Evolutionary conservation across 2,888 invertebrate species (phyloP).

Genomic region (Odontocolon sp.): DNA sequence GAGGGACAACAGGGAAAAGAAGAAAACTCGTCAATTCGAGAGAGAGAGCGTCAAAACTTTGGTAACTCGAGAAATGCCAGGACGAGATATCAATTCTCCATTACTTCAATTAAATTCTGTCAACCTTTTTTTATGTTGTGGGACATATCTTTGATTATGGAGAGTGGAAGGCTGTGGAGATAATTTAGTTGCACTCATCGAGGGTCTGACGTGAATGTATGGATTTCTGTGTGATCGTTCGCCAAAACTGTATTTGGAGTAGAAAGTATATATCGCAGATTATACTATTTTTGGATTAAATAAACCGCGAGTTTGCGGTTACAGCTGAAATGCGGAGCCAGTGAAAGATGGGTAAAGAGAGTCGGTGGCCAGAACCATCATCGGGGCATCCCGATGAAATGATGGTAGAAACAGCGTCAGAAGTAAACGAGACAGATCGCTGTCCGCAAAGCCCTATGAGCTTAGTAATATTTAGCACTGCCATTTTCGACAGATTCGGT

Average conservation of each 20-base stretch:
- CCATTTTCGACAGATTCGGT: slow-evolving; percentile 8
- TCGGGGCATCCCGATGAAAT: slow-evolving; percentile 14
- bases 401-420: slow-evolving; percentile 21
- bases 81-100: slow-evolving; percentile 13
- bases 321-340: neutral
- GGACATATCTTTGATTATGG: too few species aligned
- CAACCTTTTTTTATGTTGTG: neutral
- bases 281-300: slow-evolving; percentile 35
- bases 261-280: slow-evolving; percentile 10
- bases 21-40: neutral
- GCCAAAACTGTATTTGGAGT: neutral
- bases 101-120: slow-evolving; percentile 18
- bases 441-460: neutral
- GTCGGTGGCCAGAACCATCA: neutral
- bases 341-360: neutral
- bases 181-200: too few species aligned
- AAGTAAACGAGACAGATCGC: slow-evolving; percentile 4
- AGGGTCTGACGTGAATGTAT: too few species aligned
- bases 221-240: too few species aligned
- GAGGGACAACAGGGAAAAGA: neutral
- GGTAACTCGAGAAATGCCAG: slow-evolving; percentile 3
- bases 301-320: slow-evolving; percentile 12
- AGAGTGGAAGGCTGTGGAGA: too few species aligned
- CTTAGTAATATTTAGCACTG: slow-evolving; percentile 24
- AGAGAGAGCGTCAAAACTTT: slow-evolving; percentile 4